Percentiles rank a stretch among this genome's conserved stretches.
Conservation (phyloP, 2,113 vertebrate genomes). For the Numenius arquata region DNA sequence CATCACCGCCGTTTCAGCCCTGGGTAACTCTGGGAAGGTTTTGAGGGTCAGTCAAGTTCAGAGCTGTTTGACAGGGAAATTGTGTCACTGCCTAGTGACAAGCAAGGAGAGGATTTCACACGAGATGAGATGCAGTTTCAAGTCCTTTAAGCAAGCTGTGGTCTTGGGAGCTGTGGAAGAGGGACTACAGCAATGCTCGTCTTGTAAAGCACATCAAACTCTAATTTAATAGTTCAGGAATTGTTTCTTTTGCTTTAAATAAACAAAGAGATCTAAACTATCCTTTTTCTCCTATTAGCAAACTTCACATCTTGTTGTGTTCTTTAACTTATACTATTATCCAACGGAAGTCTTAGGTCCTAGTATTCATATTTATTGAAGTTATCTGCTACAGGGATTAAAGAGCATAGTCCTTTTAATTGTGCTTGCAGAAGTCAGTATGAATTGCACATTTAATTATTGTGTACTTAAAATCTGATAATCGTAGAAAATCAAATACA, state of each 20-base stretch:
- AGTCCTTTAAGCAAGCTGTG: not conserved
- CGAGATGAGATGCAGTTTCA: not conserved
- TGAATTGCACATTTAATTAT: conserved; percentile 74
- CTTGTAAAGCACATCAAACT: not conserved
- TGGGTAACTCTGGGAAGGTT: not conserved
- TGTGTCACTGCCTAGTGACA: not conserved
- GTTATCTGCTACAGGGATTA: conserved; percentile 15
- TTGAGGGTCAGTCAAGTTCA: not conserved
- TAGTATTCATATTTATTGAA: conserved; percentile 23
- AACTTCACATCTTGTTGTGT: not conserved
- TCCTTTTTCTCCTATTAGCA: not conserved
- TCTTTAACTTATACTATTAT: not conserved
- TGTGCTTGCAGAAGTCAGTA: conserved; percentile 59
- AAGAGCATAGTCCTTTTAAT: conserved; percentile 42
- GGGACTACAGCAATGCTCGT: not conserved
- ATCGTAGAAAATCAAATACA: conserved; percentile 71
- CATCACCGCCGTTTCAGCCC: not conserved
- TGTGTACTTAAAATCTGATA: conserved; percentile 63
- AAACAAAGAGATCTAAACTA: not conserved
- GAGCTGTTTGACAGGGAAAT: not conserved
- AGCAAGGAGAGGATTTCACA: not conserved
- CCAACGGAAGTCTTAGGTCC: not conserved
- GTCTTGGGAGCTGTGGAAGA: not conserved
- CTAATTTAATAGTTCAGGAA: not conserved
- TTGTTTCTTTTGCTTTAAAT: not conserved